Conservation (phyloP, 2,888 invertebrate genomes). For the Strigamia transsilvanica region DNA sequence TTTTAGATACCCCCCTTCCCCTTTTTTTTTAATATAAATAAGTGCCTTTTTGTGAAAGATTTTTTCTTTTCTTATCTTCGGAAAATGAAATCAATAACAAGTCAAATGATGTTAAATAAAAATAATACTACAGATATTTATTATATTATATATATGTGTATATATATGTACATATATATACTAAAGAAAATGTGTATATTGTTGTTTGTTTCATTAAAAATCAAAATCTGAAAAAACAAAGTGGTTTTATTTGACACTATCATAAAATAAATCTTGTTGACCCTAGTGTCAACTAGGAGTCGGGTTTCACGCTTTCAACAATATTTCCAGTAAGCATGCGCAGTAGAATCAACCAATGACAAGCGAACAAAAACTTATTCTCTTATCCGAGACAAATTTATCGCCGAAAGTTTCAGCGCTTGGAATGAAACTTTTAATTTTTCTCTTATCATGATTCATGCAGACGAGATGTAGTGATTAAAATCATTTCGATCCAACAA, state of each 20-base stretch:
- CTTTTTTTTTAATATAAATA: slow-evolving; percentile 1
- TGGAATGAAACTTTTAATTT: too few species aligned
- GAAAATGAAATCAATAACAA: not conserved
- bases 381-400: too few species aligned
- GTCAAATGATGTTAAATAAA: not conserved
- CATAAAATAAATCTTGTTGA: too few species aligned
- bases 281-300: not conserved
- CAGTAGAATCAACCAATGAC: not conserved
- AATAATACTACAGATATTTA: not conserved
- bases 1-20: not conserved
- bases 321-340: not conserved
- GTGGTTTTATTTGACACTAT: too few species aligned
- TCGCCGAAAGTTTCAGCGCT: too few species aligned
- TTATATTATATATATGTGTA: not conserved
- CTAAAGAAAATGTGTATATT: slow-evolving; percentile 14
- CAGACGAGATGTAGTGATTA: too few species aligned
- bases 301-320: not conserved
- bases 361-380: not conserved
- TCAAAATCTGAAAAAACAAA: not conserved
- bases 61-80: not conserved
- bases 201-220: slow-evolving; percentile 5
- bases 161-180: not conserved
- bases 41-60: slow-evolving; percentile 26
- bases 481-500: too few species aligned
- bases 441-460: too few species aligned